Evolutionary conservation across 2,113 vertebrate species (phyloP).

Genomic region (Tachysurus fulvidraco): DNA sequence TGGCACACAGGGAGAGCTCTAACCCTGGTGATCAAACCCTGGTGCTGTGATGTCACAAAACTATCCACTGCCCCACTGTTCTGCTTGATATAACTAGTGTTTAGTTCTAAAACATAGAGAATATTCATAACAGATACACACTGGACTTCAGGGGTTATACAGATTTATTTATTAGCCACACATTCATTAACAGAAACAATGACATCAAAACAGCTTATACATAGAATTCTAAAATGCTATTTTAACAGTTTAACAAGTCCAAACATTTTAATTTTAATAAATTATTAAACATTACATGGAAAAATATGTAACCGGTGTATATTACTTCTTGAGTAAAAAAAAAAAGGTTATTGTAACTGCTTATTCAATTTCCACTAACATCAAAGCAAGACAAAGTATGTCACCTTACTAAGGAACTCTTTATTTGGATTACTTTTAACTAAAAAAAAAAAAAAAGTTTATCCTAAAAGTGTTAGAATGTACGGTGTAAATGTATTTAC

Average conservation of each 20-base stretch:
- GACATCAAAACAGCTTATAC: slow-evolving; percentile 32
- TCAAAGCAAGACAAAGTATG: slow-evolving; percentile 11
- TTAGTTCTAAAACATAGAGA: not conserved
- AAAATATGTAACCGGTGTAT: not conserved
- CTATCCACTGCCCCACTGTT: not conserved
- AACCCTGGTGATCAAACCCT: not conserved
- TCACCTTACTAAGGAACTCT: not conserved
- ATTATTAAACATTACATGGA: slow-evolving; percentile 16
- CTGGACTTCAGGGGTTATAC: not conserved
- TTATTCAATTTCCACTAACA: not conserved
- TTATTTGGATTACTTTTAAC: not conserved
- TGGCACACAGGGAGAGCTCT: not conserved
- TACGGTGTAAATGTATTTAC: slow-evolving; percentile 22
- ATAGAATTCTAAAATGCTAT: slow-evolving; percentile 26
- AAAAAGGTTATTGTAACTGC: not conserved
- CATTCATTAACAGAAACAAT: slow-evolving; percentile 38
- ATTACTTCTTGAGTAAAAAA: not conserved
- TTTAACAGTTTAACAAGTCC: not conserved
- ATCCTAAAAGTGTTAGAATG: not conserved
- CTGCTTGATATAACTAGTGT: not conserved
- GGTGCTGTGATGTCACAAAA: not conserved
- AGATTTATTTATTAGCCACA: slow-evolving; percentile 35
- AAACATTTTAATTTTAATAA: slow-evolving; percentile 13
- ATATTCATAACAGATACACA: not conserved
- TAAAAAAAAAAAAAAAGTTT: not conserved